phyloP scores from a whole-genome alignment of 2,113 vertebrate genomes.

The Mormyrus lacerda region DNA sequence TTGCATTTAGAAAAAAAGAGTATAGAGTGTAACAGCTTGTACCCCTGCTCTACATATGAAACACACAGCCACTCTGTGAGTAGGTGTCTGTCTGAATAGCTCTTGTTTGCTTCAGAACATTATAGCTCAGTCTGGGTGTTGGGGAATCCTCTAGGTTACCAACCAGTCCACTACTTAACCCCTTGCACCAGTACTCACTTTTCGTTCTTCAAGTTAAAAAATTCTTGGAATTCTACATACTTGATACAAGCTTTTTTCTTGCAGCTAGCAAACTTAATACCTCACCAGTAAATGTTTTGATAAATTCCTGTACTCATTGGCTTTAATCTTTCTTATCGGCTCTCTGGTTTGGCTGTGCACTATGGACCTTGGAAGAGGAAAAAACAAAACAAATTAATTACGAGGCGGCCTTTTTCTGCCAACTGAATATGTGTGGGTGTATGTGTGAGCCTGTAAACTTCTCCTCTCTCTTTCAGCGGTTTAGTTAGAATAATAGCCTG shows the following conservation, averaged over 20 bases:
- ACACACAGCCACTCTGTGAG: not conserved
- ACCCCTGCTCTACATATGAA: not conserved
- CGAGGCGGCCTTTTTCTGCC: not conserved
- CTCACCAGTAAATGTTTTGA: not conserved
- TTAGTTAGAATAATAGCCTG: not conserved
- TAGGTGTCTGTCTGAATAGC: not conserved
- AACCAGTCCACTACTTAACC: not conserved
- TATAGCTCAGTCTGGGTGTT: not conserved
- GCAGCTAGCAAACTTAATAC: not conserved
- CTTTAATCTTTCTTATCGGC: conserved; percentile 13
- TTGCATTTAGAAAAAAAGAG: not conserved
- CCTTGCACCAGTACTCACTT: not conserved
- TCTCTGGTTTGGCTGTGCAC: not conserved
- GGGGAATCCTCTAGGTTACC: not conserved
- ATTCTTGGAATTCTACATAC: not conserved
- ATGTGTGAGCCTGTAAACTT: not conserved
- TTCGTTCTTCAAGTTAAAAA: not conserved
- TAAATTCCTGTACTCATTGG: not conserved
- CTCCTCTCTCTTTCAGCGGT: not conserved
- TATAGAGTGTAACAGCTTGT: not conserved
- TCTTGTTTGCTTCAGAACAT: not conserved
- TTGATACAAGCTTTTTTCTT: not conserved
- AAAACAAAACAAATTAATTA: not conserved
- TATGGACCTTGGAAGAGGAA: not conserved
- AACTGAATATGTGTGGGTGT: not conserved